phyloP scores from a whole-genome alignment of 2,797 vertebrate species.

The Onychomys arenicola region DNA sequence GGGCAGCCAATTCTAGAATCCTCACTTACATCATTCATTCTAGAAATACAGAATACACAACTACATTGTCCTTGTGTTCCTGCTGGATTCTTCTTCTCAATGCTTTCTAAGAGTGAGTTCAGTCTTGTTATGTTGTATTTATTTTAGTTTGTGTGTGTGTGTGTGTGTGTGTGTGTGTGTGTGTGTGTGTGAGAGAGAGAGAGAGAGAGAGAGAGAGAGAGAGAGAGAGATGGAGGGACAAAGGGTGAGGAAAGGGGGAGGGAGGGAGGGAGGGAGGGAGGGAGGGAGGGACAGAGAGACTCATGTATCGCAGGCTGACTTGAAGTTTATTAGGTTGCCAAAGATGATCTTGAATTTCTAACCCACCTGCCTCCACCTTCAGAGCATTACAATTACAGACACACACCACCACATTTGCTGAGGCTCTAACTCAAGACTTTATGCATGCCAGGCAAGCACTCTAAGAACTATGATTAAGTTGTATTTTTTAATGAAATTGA shows the following conservation, averaged over 20 bases:
- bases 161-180: too few relatives aligned
- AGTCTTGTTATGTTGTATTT: neutral
- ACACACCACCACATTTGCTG: neutral
- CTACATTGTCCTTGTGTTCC: neutral
- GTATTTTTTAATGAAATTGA: neutral
- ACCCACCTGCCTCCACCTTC: too few relatives aligned
- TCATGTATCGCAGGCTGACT: neutral
- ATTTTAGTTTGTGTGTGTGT: neutral
- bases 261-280: accelerated
- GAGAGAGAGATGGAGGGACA: too few relatives aligned
- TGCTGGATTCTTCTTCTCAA: neutral
- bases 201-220: neutral
- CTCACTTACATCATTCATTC: neutral
- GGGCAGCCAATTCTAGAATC: neutral
- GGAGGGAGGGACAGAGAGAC: neutral
- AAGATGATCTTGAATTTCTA: neutral
- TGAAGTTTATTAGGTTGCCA: neutral
- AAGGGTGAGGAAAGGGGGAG: too few relatives aligned
- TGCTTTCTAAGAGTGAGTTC: neutral
- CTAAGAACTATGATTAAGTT: neutral
- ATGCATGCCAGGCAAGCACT: neutral
- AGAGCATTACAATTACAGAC: neutral
- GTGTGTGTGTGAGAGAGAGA: too few relatives aligned
- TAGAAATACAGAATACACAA: neutral
- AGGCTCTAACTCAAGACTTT: neutral